These are phyloP conservation scores for Cyrtorhinus lividipennis DNA, from an alignment of 1,140 invertebrate species.

Conservation along the genomic window DNA sequence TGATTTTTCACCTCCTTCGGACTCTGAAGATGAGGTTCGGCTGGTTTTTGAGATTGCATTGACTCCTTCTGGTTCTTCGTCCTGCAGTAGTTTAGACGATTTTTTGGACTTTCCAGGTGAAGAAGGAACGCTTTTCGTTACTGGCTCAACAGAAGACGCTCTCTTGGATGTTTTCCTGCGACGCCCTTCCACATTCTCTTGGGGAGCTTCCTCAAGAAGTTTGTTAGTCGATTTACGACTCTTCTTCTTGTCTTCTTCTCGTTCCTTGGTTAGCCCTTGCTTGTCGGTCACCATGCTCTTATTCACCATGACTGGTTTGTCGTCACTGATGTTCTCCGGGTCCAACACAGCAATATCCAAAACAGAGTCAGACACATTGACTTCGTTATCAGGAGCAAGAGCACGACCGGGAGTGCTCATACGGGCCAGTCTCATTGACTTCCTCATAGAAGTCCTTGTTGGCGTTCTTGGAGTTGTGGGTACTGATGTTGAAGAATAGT, in stretches of 20 bases:
- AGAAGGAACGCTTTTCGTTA: no score
- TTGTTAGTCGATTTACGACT: no score
- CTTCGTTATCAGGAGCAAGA: neutral
- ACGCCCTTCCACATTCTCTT: no score
- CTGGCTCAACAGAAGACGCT: neutral
- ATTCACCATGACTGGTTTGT: neutral
- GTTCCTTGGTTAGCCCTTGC: neutral
- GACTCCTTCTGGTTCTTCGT: no score
- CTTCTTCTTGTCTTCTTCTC: conserved; percentile 1
- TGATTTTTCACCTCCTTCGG: neutral
- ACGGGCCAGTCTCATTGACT: neutral
- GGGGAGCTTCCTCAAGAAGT: no score
- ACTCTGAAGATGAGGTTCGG: neutral
- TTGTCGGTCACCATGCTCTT: neutral
- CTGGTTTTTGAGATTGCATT: neutral
- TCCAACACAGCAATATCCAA: neutral
- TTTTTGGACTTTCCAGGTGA: no score
- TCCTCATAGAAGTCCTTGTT: neutral
- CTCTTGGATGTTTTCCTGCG: no score
- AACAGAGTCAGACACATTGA: neutral
- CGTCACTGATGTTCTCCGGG: neutral
- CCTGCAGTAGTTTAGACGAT: no score
- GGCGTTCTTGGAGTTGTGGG: neutral
- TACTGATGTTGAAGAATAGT: neutral
- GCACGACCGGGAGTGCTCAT: neutral